Evolutionary conservation across 2,797 vertebrate species (phyloP), one percentile per base, ranked within the genome.

Genomic region (Lemur catta): DNA sequence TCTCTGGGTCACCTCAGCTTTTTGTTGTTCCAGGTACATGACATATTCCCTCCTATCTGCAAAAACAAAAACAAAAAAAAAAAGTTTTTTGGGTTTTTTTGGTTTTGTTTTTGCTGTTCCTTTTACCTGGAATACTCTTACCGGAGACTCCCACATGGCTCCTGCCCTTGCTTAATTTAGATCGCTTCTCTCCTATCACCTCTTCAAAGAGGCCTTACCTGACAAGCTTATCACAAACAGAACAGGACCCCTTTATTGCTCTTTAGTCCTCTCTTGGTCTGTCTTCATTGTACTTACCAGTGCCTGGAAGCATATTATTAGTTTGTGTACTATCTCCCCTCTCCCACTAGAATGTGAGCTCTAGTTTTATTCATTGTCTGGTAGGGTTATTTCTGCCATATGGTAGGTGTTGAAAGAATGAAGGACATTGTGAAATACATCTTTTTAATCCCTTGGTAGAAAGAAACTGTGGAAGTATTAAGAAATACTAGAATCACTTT

Each of bases 401-500:
- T 10, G 96, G 72, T 88, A 12, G 15, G 30, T 50, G 17, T 33
- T 67, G 38, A 84, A 80, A 65, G 20, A 79, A 84, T 10, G 30
- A 92, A 86, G 28, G 28, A 17, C 12, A 35, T n/a, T 7, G 0
- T 57, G 1, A 76, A 79, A 48, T 71, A 52, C 12, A 20, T 14
- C 61, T 93, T 93, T 92, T 72, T 11, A 89, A 92, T 82, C 28
- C 38, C 89, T 81, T 78, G 15, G 6, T 38, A 94, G 48, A 79
- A 84, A 94, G 55, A 67, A 90, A 89, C 7, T 84, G 5, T 50
- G 13, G 71, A 94, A 91, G 81, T 67, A 84, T 30, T 61, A 63
- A 67, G 43, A 89, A 95, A 91, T 12, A 84, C 18, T 69, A 90
- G 30, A 50, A 48, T 63, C 18, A 50, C n/a, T 61, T 96, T 96